Evolutionary conservation across 1,140 invertebrate genomes (phyloP).

Genomic region (Bombus superbus): DNA sequence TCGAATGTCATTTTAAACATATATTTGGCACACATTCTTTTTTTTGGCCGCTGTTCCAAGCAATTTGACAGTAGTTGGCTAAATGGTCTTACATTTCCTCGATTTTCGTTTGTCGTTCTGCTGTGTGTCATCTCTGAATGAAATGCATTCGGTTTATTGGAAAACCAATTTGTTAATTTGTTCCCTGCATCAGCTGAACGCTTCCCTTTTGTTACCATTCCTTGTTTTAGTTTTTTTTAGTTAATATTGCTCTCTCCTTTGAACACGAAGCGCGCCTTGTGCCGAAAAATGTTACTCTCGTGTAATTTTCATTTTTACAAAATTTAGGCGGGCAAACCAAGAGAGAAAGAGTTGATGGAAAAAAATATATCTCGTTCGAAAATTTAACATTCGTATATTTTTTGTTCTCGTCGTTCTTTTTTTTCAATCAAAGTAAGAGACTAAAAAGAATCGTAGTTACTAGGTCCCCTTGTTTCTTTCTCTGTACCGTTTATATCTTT

Average conservation of each 20-base stretch:
- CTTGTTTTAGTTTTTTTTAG: neutral
- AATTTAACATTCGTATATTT: neutral
- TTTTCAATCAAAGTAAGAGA: neutral
- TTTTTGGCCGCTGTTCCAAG: no score
- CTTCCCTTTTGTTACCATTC: neutral
- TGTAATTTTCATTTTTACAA: neutral
- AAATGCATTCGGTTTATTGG: neutral
- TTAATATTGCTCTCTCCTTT: neutral
- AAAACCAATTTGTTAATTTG: constrained; percentile 5
- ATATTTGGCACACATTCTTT: no score
- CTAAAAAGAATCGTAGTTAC: neutral
- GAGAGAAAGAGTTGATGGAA: no score
- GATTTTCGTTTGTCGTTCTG: no score
- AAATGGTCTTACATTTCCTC: no score
- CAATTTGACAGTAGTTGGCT: no score
- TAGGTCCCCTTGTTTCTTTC: neutral
- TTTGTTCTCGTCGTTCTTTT: neutral
- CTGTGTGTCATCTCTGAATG: no score
- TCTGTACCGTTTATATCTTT: neutral
- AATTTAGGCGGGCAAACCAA: neutral
- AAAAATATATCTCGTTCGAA: neutral
- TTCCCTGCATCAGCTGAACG: neutral
- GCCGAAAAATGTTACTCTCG: neutral
- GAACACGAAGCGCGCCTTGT: accelerated
- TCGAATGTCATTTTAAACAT: no score